Conservation (phyloP, 2,113 vertebrate species). For the Felis chaus region DNA sequence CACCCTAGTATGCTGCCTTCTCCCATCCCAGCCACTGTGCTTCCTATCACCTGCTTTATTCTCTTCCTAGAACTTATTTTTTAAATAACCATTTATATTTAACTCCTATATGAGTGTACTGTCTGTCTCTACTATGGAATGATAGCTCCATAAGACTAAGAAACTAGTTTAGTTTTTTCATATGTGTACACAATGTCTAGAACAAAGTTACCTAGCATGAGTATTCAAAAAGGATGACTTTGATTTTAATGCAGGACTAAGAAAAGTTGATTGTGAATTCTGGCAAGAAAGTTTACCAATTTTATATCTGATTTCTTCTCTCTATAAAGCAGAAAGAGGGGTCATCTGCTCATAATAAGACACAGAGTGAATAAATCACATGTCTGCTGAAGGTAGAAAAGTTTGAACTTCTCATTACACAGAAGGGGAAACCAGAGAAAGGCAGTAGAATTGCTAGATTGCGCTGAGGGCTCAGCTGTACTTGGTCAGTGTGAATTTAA, state of each 20-base stretch:
- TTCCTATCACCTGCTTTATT: neutral
- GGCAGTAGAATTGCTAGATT: neutral
- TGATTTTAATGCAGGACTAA: neutral
- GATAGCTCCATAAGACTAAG: neutral
- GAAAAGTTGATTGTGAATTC: neutral
- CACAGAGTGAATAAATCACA: neutral
- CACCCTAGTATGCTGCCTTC: neutral
- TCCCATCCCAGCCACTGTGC: neutral
- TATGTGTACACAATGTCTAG: neutral
- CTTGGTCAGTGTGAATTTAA: neutral
- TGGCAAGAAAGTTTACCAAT: neutral
- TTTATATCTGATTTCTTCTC: neutral
- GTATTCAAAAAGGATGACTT: conserved; percentile 4
- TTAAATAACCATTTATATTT: neutral
- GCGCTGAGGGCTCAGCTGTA: neutral
- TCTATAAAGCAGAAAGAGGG: neutral
- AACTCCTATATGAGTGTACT: neutral
- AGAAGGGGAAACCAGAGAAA: neutral
- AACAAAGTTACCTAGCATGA: neutral
- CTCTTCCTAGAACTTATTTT: neutral
- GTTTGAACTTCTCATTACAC: neutral
- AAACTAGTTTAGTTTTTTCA: neutral
- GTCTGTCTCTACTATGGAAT: neutral
- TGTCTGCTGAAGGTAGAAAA: neutral
- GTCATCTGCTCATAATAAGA: neutral